Percentiles rank a stretch among this genome's conserved stretches.
Conservation (phyloP, 2,797 vertebrate species). For the Rhincodon typus region DNA sequence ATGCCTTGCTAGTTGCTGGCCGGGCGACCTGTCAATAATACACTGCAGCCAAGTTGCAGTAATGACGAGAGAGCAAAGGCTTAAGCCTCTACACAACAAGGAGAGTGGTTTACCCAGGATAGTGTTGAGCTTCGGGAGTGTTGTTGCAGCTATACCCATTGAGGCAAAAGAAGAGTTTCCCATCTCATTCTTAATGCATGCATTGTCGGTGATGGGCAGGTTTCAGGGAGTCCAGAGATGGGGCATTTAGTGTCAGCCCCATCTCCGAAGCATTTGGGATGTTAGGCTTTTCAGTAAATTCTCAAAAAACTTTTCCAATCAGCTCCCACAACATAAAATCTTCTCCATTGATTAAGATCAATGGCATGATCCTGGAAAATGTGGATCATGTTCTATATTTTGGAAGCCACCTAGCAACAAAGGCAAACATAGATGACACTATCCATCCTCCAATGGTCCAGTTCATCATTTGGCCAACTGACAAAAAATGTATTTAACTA, state of each 20-base stretch:
- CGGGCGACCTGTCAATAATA: background rate
- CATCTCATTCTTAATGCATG: background rate
- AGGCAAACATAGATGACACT: no score
- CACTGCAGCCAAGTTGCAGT: background rate
- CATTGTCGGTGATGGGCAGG: background rate
- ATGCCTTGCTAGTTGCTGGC: background rate
- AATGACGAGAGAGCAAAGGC: background rate
- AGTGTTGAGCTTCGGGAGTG: no score
- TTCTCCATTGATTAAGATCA: no score
- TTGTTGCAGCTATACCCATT: background rate
- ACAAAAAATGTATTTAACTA: no score
- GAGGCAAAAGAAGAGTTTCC: background rate
- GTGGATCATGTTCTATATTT: no score
- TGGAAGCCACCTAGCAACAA: no score
- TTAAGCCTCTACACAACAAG: background rate
- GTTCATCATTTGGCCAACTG: background rate
- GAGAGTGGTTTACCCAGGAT: background rate
- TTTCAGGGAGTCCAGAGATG: background rate
- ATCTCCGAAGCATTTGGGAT: no score
- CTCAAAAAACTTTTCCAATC: no score
- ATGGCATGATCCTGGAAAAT: no score
- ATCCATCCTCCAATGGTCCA: background rate
- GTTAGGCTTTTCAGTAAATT: no score
- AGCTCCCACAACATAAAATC: no score
- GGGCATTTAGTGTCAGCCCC: background rate